A percentile compares a stretch with the other conserved stretches of the same genome.
Conservation (phyloP, 1,140 invertebrate genomes). For the Drosophila pallidifrons region DNA sequence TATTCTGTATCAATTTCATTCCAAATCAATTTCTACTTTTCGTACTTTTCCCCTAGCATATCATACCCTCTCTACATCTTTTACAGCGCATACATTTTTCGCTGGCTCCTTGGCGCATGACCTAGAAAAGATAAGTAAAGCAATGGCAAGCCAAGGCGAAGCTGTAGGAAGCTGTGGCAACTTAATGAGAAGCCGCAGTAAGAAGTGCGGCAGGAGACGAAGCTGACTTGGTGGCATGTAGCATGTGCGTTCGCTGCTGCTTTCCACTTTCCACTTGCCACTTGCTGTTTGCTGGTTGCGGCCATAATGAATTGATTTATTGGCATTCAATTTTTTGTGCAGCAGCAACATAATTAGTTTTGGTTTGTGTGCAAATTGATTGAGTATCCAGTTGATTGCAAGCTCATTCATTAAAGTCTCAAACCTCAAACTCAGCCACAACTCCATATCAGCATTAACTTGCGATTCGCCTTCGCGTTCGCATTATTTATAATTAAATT, state of each 20-base stretch:
- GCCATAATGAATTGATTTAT: slow-evolving; percentile 73
- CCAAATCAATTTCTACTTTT: no score
- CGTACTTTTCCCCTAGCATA: background rate
- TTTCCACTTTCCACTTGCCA: background rate
- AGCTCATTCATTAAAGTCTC: slow-evolving; percentile 45
- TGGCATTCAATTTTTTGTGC: slow-evolving; percentile 57
- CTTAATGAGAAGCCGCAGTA: slow-evolving; percentile 32
- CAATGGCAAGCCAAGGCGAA: slow-evolving; percentile 6
- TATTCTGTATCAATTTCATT: no score
- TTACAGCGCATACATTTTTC: slow-evolving; percentile 23
- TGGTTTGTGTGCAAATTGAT: slow-evolving; percentile 64
- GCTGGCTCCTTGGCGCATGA: slow-evolving; percentile 46
- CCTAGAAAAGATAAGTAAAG: slow-evolving; percentile 63
- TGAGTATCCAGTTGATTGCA: slow-evolving; percentile 53
- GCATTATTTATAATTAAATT: slow-evolving; percentile 69
- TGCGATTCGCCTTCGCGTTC: background rate
- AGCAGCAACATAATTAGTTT: slow-evolving; percentile 64
- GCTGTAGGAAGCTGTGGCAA: slow-evolving; percentile 10
- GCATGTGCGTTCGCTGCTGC: slow-evolving; percentile 43
- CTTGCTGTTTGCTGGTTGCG: slow-evolving; percentile 14
- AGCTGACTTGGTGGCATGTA: slow-evolving; percentile 21
- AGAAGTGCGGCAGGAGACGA: background rate
- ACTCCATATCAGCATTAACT: background rate
- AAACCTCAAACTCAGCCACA: slow-evolving; percentile 1
- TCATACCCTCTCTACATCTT: background rate